Evolutionary conservation across 2,113 vertebrate genomes (phyloP).

Genomic region (Catharus bicknelli): DNA sequence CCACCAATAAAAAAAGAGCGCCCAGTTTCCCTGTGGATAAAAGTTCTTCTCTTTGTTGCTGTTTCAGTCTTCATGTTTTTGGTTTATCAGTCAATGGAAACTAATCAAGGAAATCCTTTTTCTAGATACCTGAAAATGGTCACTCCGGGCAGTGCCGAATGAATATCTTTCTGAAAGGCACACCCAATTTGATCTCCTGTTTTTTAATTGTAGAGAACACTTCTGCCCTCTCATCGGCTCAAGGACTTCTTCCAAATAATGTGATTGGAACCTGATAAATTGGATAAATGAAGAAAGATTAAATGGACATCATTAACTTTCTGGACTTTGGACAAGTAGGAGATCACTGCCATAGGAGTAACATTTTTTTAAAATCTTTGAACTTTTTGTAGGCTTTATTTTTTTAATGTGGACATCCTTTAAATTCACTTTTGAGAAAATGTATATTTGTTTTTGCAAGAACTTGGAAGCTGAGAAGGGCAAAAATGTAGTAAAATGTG

Average conservation of each 20-base stretch:
- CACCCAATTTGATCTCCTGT: constrained; percentile 65
- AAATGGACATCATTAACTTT: constrained; percentile 70
- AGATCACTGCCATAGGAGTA: constrained; percentile 80
- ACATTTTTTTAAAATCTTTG: constrained; percentile 78
- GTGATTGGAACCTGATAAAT: constrained; percentile 73
- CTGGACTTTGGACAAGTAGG: constrained; percentile 75
- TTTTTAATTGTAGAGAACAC: constrained; percentile 77
- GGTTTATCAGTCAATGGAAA: constrained; percentile 95
- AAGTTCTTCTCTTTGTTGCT: constrained; percentile 83
- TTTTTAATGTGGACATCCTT: constrained; percentile 85
- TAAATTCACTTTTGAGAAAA: constrained; percentile 78
- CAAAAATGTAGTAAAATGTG: constrained; percentile 79
- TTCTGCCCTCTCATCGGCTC: constrained; percentile 71
- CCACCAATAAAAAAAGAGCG: constrained; percentile 68
- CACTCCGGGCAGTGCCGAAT: neutral
- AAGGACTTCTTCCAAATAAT: constrained; percentile 72
- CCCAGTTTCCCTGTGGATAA: constrained; percentile 85
- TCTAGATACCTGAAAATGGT: neutral
- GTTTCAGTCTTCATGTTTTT: constrained; percentile 84
- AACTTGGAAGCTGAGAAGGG: constrained; percentile 76
- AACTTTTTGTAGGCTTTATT: constrained; percentile 87
- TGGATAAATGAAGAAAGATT: constrained; percentile 65
- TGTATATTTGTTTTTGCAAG: constrained; percentile 78
- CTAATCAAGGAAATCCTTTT: constrained; percentile 85
- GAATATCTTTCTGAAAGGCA: constrained; percentile 71